phyloP scores from a whole-genome alignment of 2,113 vertebrate species.

The Synchiropus splendidus region DNA sequence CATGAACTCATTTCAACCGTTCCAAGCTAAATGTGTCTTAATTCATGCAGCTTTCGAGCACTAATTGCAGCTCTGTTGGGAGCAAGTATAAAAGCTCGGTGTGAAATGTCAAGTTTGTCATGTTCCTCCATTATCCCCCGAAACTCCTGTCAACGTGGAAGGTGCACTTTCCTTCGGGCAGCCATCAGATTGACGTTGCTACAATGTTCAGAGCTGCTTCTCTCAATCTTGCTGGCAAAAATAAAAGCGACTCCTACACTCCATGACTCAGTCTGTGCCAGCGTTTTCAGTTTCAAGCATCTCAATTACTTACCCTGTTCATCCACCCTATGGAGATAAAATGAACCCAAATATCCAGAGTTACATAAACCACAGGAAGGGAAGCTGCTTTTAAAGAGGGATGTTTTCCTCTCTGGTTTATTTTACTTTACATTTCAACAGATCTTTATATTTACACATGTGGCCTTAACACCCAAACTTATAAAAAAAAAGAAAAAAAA shows the following conservation, averaged over 20 bases:
- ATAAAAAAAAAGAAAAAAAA: too few relatives aligned
- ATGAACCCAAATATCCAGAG: too few relatives aligned
- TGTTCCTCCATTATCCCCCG: neutral
- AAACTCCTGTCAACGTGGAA: neutral
- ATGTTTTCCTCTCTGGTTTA: slow-evolving; percentile 38
- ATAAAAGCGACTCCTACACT: slow-evolving; percentile 18
- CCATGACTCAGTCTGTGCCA: slow-evolving; percentile 31
- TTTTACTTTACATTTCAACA: slow-evolving; percentile 53
- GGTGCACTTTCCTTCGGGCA: slow-evolving; percentile 5
- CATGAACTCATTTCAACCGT: neutral
- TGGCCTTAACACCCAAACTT: slow-evolving; percentile 45
- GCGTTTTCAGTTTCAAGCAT: slow-evolving; percentile 21
- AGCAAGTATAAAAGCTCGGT: neutral
- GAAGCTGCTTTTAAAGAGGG: too few relatives aligned
- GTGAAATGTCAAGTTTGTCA: slow-evolving; percentile 4
- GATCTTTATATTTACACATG: slow-evolving; percentile 55
- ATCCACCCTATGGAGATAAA: slow-evolving; percentile 2
- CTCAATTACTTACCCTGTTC: slow-evolving; percentile 24
- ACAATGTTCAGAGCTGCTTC: slow-evolving; percentile 19
- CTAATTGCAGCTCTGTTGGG: neutral
- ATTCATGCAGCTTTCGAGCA: neutral
- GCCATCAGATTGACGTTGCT: slow-evolving; percentile 17
- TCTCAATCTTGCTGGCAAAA: slow-evolving; percentile 17
- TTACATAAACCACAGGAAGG: slow-evolving; percentile 23
- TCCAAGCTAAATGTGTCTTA: too few relatives aligned